Evolutionary conservation across 1,140 invertebrate species (phyloP).

Genomic region (Drosophila busckii): DNA sequence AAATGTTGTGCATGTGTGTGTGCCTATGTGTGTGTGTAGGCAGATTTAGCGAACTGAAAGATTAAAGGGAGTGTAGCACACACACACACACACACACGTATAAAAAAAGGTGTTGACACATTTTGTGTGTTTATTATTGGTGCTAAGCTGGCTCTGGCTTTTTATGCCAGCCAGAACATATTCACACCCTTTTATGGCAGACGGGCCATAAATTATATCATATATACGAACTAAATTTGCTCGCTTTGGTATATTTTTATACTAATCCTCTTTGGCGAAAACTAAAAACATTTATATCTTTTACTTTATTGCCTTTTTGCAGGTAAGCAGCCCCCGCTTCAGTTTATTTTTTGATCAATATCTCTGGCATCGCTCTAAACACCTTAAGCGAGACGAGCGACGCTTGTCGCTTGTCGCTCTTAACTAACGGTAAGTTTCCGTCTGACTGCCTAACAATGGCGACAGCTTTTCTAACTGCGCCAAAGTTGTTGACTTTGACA

Average conservation of each 20-base stretch:
- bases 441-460: background rate
- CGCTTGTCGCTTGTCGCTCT: no score
- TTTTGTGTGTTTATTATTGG: slow-evolving; percentile 55
- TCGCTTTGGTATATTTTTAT: no score
- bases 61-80: slow-evolving; percentile 23
- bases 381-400: no score
- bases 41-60: slow-evolving; percentile 50
- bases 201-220: slow-evolving; percentile 10
- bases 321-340: slow-evolving; percentile 42
- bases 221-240: no score
- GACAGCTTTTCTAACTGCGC: background rate
- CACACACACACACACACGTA: background rate
- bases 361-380: no score
- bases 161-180: background rate
- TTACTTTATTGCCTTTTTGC: slow-evolving; percentile 30
- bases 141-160: slow-evolving; percentile 58
- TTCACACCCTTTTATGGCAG: no score
- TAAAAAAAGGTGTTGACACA: slow-evolving; percentile 71
- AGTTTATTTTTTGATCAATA: no score
- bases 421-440: background rate
- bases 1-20: slow-evolving; percentile 31
- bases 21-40: slow-evolving; percentile 32
- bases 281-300: slow-evolving; percentile 5
- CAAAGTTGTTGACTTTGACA: slow-evolving; percentile 40
- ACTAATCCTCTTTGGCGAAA: no score